Percentiles rank a stretch among this genome's conserved stretches.
phyloP scores from a whole-genome alignment of 2,113 vertebrate genomes.

The Python bivittatus region DNA sequence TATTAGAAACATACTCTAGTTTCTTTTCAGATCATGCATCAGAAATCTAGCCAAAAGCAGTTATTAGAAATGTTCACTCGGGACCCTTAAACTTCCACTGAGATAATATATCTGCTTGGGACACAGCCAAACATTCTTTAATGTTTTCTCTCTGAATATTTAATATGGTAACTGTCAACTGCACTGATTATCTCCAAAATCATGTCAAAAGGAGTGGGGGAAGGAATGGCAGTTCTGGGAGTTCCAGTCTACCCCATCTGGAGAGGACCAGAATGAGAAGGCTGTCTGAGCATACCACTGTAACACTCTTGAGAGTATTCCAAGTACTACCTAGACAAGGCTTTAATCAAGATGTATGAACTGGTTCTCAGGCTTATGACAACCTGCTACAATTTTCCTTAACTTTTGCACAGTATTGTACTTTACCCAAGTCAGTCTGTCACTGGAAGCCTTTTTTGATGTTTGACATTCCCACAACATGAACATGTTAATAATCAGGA shows the following conservation, averaged over 20 bases:
- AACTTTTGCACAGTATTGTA: background rate
- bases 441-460: rapidly evolving
- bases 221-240: background rate
- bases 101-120: background rate
- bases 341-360: background rate
- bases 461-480: background rate
- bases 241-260: background rate
- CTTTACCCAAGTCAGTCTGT: background rate
- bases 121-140: background rate
- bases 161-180: background rate
- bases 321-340: background rate
- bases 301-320: too few relatives aligned
- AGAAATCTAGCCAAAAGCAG: background rate
- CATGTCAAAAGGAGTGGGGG: background rate
- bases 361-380: background rate
- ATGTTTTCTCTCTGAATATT: background rate
- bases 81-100: background rate
- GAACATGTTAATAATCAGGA: background rate
- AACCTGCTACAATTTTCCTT: background rate
- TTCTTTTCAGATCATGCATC: background rate
- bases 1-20: background rate
- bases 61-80: background rate
- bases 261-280: background rate
- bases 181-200: background rate
- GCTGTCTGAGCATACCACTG: background rate